Evolutionary conservation across 2,113 vertebrate genomes (phyloP).

Genomic region (Myiozetetes cayanensis): DNA sequence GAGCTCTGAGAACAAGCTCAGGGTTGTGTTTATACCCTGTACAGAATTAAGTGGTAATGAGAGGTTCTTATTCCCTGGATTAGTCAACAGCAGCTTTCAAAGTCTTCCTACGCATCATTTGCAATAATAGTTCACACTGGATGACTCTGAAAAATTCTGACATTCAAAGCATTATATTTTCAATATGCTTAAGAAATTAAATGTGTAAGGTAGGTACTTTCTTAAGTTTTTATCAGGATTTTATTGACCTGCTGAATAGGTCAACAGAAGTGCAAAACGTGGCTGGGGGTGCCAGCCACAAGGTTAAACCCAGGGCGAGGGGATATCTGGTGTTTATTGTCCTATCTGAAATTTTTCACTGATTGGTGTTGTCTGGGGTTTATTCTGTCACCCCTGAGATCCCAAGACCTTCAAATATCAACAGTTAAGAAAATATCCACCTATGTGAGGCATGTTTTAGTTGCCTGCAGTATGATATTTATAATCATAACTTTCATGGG

Average conservation of each 20-base stretch:
- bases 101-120: neutral
- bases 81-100: neutral
- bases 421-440: neutral
- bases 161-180: neutral
- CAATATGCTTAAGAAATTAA: neutral
- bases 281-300: neutral
- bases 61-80: neutral
- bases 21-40: neutral
- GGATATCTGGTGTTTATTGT: neutral
- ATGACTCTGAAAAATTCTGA: neutral
- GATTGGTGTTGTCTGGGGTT: neutral
- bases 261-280: neutral
- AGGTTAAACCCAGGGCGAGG: neutral
- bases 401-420: slow-evolving; percentile 11
- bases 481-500: neutral
- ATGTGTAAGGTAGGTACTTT: neutral
- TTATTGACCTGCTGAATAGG: neutral
- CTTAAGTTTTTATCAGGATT: neutral
- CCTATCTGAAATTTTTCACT: neutral
- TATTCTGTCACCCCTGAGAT: neutral
- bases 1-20: neutral
- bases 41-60: neutral
- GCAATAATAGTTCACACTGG: neutral
- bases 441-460: neutral
- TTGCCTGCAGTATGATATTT: neutral